Percentiles rank a stretch among this genome's conserved stretches.
These are phyloP conservation scores for Crossoptilon crossoptilon DNA, from an alignment of 2,797 vertebrate genomes.

Conservation along the genomic window DNA sequence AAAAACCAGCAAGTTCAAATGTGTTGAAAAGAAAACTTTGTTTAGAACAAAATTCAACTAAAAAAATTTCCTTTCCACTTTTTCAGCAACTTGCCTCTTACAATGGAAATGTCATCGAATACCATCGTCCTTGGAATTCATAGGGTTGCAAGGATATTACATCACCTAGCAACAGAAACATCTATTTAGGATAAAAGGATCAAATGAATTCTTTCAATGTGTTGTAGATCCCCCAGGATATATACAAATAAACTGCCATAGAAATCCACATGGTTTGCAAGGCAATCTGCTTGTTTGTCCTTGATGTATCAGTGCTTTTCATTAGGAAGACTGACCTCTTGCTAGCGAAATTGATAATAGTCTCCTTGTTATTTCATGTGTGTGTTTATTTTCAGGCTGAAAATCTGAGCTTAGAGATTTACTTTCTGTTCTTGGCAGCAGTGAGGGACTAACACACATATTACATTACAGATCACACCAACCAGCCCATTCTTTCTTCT, in stretches of 20 bases:
- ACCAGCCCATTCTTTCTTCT: not conserved
- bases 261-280: constrained; percentile 11
- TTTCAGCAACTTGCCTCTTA: not conserved
- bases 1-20: not conserved
- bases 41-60: not conserved
- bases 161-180: constrained; percentile 59
- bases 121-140: constrained; percentile 27
- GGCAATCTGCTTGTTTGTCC: constrained; percentile 21
- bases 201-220: constrained; percentile 46
- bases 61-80: not conserved
- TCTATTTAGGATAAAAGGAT: constrained; percentile 49
- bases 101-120: constrained; percentile 15
- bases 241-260: constrained; percentile 24
- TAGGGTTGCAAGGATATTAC: constrained; percentile 41
- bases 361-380: not conserved
- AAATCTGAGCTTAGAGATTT: not conserved
- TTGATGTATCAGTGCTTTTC: constrained; percentile 43
- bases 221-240: constrained; percentile 33
- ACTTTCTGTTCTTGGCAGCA: not conserved
- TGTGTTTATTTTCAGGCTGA: not conserved
- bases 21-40: not conserved
- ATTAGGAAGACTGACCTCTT: constrained; percentile 50
- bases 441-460: not conserved
- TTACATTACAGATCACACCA: not conserved
- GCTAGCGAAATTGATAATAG: constrained; percentile 1